phyloP scores from a whole-genome alignment of 1,140 invertebrate species.

The Diorhabda sublineata region DNA sequence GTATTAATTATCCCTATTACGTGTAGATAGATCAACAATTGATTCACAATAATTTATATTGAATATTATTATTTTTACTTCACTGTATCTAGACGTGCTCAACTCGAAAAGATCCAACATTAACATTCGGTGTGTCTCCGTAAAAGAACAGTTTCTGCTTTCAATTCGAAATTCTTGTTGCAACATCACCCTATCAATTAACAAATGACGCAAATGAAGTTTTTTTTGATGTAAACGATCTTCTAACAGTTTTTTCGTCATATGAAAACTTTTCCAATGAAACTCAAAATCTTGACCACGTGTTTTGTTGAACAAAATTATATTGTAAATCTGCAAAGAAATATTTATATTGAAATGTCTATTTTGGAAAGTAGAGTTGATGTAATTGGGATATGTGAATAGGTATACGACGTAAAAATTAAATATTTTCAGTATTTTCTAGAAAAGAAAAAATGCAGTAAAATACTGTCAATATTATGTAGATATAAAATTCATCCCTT shows the following conservation, averaged over 20 bases:
- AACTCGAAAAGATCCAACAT: constrained; percentile 62
- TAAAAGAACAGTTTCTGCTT: constrained; percentile 47
- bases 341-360: too few species aligned
- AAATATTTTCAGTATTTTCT: too few species aligned
- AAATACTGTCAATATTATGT: too few species aligned
- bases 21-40: neutral
- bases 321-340: constrained; percentile 56
- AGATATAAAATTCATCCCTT: too few species aligned
- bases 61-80: constrained; percentile 48
- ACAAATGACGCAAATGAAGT: constrained; percentile 58
- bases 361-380: too few species aligned
- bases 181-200: constrained; percentile 60
- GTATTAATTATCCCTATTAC: neutral
- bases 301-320: constrained; percentile 56
- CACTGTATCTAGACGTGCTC: constrained; percentile 64
- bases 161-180: constrained; percentile 64
- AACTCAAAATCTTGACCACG: constrained; percentile 52
- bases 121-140: constrained; percentile 57
- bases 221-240: constrained; percentile 60
- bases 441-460: too few species aligned
- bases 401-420: too few species aligned
- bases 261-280: constrained; percentile 57
- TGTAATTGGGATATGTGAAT: too few species aligned
- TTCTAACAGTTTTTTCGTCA: constrained; percentile 58
- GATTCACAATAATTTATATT: neutral